phyloP scores from a whole-genome alignment of 2,797 vertebrate genomes.

The Rhynchonycteris naso region DNA sequence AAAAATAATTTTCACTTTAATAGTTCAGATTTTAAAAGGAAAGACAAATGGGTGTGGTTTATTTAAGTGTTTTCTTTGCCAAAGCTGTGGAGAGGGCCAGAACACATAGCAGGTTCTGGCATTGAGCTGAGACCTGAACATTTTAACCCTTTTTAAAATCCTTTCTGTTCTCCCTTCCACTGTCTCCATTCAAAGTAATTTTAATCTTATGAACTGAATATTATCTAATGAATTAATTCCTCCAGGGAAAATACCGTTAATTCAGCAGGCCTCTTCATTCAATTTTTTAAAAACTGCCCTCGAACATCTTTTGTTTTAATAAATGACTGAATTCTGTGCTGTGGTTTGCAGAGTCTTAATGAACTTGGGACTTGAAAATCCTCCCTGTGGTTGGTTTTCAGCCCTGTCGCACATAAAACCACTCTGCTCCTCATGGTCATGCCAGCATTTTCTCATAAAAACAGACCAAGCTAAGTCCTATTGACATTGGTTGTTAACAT shows the following conservation, averaged over 20 bases:
- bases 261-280: neutral
- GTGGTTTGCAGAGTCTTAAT: neutral
- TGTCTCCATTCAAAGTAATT: neutral
- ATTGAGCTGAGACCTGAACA: neutral
- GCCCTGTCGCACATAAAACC: neutral
- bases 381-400: neutral
- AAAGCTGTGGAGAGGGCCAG: neutral
- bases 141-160: neutral
- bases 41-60: neutral
- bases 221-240: conserved; percentile 20
- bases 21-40: conserved; percentile 27
- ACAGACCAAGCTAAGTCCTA: neutral
- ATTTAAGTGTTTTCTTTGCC: conserved; percentile 8
- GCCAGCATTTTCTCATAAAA: neutral
- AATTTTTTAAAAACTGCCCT: neutral
- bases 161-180: neutral
- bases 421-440: neutral
- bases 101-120: neutral
- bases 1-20: conserved; percentile 46
- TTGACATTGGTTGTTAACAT: no score
- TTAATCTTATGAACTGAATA: neutral
- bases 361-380: neutral
- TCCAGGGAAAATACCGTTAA: conserved; percentile 12
- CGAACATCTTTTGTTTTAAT: conserved; percentile 14
- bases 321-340: neutral